A percentile compares a stretch with the other conserved stretches of the same genome.
phyloP scores from a whole-genome alignment of 2,113 vertebrate genomes.

The Mobula birostris region DNA sequence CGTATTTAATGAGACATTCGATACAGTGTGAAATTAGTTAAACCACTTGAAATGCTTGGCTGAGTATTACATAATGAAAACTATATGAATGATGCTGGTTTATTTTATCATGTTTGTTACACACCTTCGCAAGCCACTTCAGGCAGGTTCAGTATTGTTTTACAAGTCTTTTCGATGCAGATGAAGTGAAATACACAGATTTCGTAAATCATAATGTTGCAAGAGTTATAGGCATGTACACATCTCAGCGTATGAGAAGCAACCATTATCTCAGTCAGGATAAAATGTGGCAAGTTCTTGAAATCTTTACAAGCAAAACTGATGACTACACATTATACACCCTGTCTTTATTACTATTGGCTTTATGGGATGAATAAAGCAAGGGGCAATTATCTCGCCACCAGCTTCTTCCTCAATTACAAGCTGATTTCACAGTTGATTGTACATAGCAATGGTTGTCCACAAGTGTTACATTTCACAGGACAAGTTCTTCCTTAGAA shows the following conservation, averaged over 20 bases:
- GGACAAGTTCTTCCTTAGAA: conserved; percentile 2
- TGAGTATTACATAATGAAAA: not conserved
- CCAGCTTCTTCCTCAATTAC: conserved; percentile 24
- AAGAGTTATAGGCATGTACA: not conserved
- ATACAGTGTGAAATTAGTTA: not conserved
- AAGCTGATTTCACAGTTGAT: conserved; percentile 30
- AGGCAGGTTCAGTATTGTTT: not conserved
- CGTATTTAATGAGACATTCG: not conserved
- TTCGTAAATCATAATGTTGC: not conserved
- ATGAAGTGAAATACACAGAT: not conserved
- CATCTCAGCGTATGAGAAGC: not conserved
- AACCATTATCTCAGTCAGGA: not conserved
- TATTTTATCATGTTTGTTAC: not conserved
- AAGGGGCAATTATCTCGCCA: not conserved
- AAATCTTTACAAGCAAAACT: not conserved
- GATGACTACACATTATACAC: not conserved
- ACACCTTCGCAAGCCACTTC: not conserved
- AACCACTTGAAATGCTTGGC: not conserved
- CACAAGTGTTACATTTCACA: conserved; percentile 29
- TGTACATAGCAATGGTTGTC: not conserved
- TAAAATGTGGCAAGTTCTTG: not conserved
- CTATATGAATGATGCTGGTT: not conserved
- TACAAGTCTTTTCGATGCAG: not conserved
- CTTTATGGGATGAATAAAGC: not conserved
- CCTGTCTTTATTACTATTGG: conserved; percentile 14